Base-by-base conservation (phyloP, 2,888 invertebrate species). In the Cotesia congregata region DNA sequence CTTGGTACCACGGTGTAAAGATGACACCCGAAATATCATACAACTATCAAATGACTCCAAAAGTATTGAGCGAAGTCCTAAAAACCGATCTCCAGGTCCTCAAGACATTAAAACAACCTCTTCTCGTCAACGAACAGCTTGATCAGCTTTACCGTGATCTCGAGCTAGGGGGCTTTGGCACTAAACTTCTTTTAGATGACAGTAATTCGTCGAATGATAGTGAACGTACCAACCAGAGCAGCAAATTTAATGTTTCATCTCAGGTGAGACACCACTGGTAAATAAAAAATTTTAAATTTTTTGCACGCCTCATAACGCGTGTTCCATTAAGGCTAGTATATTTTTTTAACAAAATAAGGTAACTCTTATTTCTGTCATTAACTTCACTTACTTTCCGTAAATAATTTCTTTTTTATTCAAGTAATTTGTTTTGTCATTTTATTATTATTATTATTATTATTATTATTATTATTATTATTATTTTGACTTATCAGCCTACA, bases 81-180 rank as follows among this genome's bases (percentile, higher is more conserved):
- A 86, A 90, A 80, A 89, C 91, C 2, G 95, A 95, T 84, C 89
- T 92, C 83, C 87, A 92, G 74, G 90, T 90, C 70, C 90, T 95
- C 39, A 90, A 90, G 71, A 87, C 86, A 4, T 87, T 93, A 0
- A 90, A 91, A 80, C 90, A 95, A 92, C 93, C 95, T 0, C 83
- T 90, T 1, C 82, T 94, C 82, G 94, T 95, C 0, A 94, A 94
- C 84, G 94, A 95, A 75, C 95, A 95, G 87, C 87, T 96, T 30
- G 91, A 90, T 60, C 94, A 94, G 83, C 88, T 95, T 4, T 95
- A 94, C 84, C 82, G 92, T 50, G 95, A 95, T 83, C 89, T 95
- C 83, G 93, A 94, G 81, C 83, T 93, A n/a, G 92, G 93, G 82
- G 93, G 93, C 0, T 77, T 77, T 61, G 90, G 92, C 0, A 89